phyloP scores from a whole-genome alignment of 2,113 vertebrate genomes.

The Alethe diademata region DNA sequence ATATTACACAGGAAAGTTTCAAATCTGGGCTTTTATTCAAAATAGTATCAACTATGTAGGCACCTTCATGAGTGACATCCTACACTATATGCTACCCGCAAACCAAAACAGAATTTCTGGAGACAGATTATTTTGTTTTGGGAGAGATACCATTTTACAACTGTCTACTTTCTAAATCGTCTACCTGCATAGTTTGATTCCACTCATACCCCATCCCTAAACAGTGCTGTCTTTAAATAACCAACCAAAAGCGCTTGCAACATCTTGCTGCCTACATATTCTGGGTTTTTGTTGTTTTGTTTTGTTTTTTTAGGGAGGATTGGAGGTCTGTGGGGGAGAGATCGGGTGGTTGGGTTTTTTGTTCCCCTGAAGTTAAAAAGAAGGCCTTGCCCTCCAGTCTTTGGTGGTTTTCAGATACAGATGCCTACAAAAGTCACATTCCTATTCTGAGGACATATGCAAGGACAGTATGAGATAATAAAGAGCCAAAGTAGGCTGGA shows the following conservation, averaged over 20 bases:
- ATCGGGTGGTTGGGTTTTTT: background rate
- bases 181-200: background rate
- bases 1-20: background rate
- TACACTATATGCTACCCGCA: background rate
- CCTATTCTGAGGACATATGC: background rate
- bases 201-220: background rate
- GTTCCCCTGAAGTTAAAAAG: background rate
- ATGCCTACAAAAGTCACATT: background rate
- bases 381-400: background rate
- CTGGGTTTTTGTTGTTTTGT: too few relatives aligned
- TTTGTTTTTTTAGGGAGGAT: background rate
- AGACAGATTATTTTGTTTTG: background rate
- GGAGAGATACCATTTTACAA: background rate
- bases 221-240: background rate
- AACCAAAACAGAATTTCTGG: background rate
- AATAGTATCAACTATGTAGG: background rate
- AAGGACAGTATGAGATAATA: background rate
- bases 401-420: background rate
- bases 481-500: background rate
- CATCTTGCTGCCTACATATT: background rate
- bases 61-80: background rate
- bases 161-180: background rate
- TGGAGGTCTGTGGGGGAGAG: fast-evolving
- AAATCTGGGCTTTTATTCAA: background rate
- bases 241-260: background rate